A percentile compares a stretch with the other conserved stretches of the same genome.
These are phyloP conservation scores for Asarcornis scutulata DNA, from an alignment of 2,113 vertebrate genomes.

Conservation along the genomic window DNA sequence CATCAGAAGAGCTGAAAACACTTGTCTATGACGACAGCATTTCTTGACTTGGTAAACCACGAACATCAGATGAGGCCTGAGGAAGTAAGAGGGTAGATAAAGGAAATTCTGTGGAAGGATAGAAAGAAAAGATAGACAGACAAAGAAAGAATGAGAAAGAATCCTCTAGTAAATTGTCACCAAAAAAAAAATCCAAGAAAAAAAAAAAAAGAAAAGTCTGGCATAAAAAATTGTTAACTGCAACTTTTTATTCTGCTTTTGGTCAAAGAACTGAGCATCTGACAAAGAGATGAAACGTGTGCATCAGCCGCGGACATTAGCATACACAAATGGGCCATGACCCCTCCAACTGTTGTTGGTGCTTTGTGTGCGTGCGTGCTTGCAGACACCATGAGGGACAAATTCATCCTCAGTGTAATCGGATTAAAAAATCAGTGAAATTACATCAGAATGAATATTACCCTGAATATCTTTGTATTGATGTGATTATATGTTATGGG, in stretches of 20 bases:
- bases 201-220: neutral
- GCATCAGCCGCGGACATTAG: neutral
- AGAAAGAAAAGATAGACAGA: neutral
- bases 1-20: neutral
- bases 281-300: neutral
- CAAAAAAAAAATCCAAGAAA: neutral
- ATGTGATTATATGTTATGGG: neutral
- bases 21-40: neutral
- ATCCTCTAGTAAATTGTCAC: neutral
- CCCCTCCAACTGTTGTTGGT: neutral
- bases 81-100: neutral
- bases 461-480: neutral
- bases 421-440: neutral
- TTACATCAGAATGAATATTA: neutral
- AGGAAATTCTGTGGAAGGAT: neutral
- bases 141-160: neutral
- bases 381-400: neutral
- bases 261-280: neutral
- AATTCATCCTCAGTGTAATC: neutral
- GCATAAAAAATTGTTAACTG: neutral
- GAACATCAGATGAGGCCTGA: neutral
- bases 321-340: constrained; percentile 14
- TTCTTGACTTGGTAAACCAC: constrained; percentile 22
- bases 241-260: constrained; percentile 10
- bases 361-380: neutral